phyloP scores from a whole-genome alignment of 2,888 invertebrate species.

The Thecophora atra region DNA sequence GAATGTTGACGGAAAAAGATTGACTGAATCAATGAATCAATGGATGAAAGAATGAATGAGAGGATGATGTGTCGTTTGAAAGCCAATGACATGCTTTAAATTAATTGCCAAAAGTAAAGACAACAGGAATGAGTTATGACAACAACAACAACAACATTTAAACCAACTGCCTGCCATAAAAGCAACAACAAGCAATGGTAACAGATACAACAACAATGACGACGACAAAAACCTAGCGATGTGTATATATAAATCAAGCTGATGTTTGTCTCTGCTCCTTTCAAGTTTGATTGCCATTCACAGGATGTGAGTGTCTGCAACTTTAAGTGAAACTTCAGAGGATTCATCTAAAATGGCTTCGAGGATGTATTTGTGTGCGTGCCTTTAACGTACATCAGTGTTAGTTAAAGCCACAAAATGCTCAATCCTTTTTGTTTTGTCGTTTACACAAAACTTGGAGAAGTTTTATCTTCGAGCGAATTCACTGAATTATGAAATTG shows the following conservation, averaged over 20 bases:
- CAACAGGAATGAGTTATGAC: background rate
- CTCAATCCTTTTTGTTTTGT: conserved; percentile 12
- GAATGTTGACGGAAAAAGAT: background rate
- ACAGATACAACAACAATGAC: background rate
- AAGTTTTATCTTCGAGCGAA: conserved; percentile 57
- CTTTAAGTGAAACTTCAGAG: no score
- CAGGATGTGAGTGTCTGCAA: no score
- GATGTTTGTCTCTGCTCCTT: background rate
- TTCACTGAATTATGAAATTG: conserved; percentile 65
- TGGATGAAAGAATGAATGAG: background rate
- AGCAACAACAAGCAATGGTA: no score
- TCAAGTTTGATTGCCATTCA: background rate
- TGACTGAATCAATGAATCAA: background rate
- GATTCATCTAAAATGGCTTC: background rate
- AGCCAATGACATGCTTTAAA: conserved; percentile 4
- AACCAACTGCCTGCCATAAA: no score
- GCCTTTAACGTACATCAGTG: conserved; percentile 5
- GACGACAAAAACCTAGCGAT: background rate
- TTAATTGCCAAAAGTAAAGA: conserved; percentile 3
- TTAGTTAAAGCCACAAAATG: conserved; percentile 24
- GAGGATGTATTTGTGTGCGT: conserved; percentile 10
- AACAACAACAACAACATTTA: conserved; percentile 3
- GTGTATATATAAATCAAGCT: background rate
- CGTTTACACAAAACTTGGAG: conserved; percentile 24
- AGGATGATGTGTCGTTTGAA: conserved; percentile 5